Evolutionary conservation across 2,113 vertebrate species (phyloP), one percentile per base, ranked within the genome.

Genomic region (Poeciliopsis retropinna): DNA sequence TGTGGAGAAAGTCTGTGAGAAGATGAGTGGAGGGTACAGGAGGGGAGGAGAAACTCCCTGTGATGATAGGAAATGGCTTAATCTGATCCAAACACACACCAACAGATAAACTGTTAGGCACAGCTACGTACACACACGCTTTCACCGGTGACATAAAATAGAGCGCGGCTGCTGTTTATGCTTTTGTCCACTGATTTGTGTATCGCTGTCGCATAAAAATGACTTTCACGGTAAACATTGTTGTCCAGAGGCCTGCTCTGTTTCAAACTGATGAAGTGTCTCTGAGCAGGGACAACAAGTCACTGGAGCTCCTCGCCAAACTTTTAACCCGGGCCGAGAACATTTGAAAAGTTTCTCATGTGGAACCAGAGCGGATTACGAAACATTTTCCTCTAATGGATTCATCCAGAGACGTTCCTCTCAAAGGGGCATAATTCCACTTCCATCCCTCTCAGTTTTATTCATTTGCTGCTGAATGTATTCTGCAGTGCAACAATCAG

Each of bases 121-220:
- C 44, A 7, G 25, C 22, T 57, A 57, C 51, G 9, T n/a, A n/a
- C 25, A 73, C 67, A 67, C 41, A 29, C n/a, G 39, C 70, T 32
- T 67, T 72, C 12, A 27, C 17, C 31, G 12, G 17, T 44, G 31
- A n/a, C 63, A 63, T 51, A 67, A 47, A 87, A 84, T 54, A 82
- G 51, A 80, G 51, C 37, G 27, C 54, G 54, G 34, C 76, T 82
- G 66, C 39, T 83, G 70, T 88, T 88, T 81, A 85, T 78, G 71
- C 28, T 60, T 79, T 67, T n/a, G 3, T 41, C 62, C 51, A 64
- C 84, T 63, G 77, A 67, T 84, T 72, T 70, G 65, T 75, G 60
- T 75, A 28, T 51, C 6, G 37, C 75, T 54, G 68, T 78, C 75
- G 64, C 73, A 84, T 86, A 77, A 86, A 87, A 73, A 70, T 29